Base-by-base conservation (phyloP, 2,888 invertebrate genomes). In the Dynastes maya region DNA sequence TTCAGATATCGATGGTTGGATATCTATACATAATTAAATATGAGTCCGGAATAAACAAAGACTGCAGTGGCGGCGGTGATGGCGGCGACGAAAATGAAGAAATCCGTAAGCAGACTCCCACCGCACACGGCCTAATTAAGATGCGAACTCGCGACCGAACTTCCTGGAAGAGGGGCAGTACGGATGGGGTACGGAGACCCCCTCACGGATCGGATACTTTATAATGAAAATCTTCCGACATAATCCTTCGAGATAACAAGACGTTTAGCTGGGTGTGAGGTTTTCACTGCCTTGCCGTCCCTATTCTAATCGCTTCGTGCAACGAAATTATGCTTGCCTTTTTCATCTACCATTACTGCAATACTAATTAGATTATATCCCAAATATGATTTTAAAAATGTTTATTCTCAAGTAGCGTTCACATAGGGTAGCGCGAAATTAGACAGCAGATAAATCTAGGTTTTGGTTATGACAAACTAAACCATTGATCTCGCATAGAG, bases 11-110 rank as follows among this genome's bases (percentile, higher is more conserved):
- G 83, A 83, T 82, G 82, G 81, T 81, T 83, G 81, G 80, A 81
- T 82, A 83, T 83, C 83, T 82, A 82, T 83, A 84, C 81, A 82
- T 84, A 84, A 83, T 84, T 84, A 83, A 84, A 83, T 84, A 84
- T 84, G 83, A 82, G 81, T 78, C 78, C 83, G 80, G 82, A 83
- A 84, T 84, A 84, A 84, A 84, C 83, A 83, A 84, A 84, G 81
- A 81, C 80, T 81, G 72, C 72, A 63, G 63, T 49, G 45, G 72
- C 72, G 45, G 72, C 72, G 29, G 40, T 72, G 75, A 63, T 61
- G 45, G 72, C 72, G 29, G 40, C 68, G 75, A 63, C 68, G 65
- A 45, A 40, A 61, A 49, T 37, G 71, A 65, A 72, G 32, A 76
- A 77, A 80, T 78, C 78, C 68, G 71, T 78, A 78, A 61, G 71